Evolutionary conservation across 2,888 invertebrate species (phyloP), one percentile per base, ranked within the genome.

Genomic region (Tuberolachnus salignus): DNA sequence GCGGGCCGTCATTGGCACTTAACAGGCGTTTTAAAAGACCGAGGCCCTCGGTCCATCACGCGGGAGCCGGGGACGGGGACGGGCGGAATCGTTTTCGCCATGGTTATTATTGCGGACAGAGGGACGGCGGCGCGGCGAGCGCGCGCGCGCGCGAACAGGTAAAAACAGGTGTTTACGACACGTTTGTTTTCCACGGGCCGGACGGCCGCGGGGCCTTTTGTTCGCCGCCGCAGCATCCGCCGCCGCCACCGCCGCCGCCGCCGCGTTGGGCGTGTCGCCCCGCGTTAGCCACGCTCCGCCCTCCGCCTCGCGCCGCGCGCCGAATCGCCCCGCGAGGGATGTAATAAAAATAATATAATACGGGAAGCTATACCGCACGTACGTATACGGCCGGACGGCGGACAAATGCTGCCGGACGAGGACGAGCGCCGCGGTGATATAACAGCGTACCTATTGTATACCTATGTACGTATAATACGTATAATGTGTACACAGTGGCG

Each of bases 91-190:
- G 67, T 26, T 51, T 26, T 34, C 34, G 49, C 10, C 26, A 4
- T 13, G 16, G 63, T 70, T 61, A 21, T 66, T 57, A 34, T 74
- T 74, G 51, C 51, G 67, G 74, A 57, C 57, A 21, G n/a, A n/a
- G 34, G 34, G 34, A 34, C 34, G 34, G 34, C 34, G 34, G 34
- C 34, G 34, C 34, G 34, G 69, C 42, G 63, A 78, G 66, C 66
- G 34, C 34, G 34, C 34, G 69, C 42, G 34, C 34, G 34, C 34
- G 69, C 42, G 63, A 78, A 71, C 66, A 78, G 66, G 67, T 78
- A 61, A 59, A 69, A 78, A 67, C 78, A 78, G 67, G 78, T 78
- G 78, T 78, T 69, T 69, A 78, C 67, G 78, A 78, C 78, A 78
- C 75, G 66, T 67, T 75, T 78, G 67, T 78, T 78, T 78, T 78